Conservation (phyloP, 2,113 vertebrate genomes). For the Apodemus speciosus region DNA sequence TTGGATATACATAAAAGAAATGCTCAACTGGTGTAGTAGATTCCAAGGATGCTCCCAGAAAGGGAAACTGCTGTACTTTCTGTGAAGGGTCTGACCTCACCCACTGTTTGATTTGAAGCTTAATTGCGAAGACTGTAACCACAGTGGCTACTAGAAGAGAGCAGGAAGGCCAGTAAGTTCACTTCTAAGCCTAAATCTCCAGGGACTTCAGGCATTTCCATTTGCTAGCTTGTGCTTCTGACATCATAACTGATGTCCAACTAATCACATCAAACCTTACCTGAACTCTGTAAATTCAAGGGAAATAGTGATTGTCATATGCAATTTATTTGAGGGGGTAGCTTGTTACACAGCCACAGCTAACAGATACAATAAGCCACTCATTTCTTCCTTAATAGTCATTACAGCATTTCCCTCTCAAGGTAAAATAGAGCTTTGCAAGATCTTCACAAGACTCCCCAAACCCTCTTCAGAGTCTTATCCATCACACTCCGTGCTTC, state of each 20-base stretch:
- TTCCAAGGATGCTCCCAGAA: background rate
- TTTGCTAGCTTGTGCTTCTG: background rate
- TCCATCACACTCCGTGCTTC: background rate
- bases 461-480: background rate
- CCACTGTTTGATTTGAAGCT: background rate
- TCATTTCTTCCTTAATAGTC: background rate
- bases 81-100: background rate
- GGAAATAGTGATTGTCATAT: background rate
- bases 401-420: background rate
- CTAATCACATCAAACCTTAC: background rate
- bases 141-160: background rate
- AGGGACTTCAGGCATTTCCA: background rate
- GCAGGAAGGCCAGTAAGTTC: background rate
- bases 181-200: background rate
- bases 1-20: background rate
- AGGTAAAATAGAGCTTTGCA: background rate
- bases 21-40: background rate
- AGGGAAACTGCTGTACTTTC: background rate
- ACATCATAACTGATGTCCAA: background rate
- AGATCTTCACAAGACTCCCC: background rate
- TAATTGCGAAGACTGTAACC: background rate
- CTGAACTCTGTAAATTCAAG: background rate
- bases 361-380: background rate
- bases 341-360: background rate
- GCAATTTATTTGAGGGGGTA: background rate